Base-by-base conservation (phyloP, 1,140 invertebrate genomes). In the Drosophila ercepeae region DNA sequence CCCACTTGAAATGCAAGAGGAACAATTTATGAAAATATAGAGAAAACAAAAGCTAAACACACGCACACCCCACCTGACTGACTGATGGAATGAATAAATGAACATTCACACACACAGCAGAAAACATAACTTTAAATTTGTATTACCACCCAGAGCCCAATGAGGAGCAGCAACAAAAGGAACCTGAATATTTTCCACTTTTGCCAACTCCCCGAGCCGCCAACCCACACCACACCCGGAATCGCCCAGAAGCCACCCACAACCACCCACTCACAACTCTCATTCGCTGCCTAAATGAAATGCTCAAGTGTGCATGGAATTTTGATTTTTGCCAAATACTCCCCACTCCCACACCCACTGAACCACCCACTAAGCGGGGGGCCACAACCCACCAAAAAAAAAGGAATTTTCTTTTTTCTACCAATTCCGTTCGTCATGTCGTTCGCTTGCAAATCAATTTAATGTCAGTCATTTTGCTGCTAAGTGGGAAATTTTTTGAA, bases 371-470 rank as follows among this genome's bases (percentile, higher is more conserved):
- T n/a, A n/a, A n/a, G n/a, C n/a, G n/a, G n/a, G n/a, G n/a, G n/a
- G n/a, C 13, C 27, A 14, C 25, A 14, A 19, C 19, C 27, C 25
- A 11, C 63, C 36, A 67, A 34, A 63, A 36, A 48, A 67, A 34
- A 63, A 36, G 61, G 29, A 68, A 39, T 68, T 59, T 55, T 46
- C 27, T 44, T 18, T 14, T 39, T 39, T 14, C 51, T 19, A 39
- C 36, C 68, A 49, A 49, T 79, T 89, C 70, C 74, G 77, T 89
- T 72, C 78, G 89, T 90, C 89, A 90, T 90, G 89, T 86, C 75
- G 72, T 48, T 86, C 57, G 89, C 77, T 90, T 90, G 89, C 89
- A 90, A 90, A 90, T 90, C 89, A 90, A 90, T 90, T 90, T 90
- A 83, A 90, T 90, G 89, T 86, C 79, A 86, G 89, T 90, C 89